Base-by-base conservation (phyloP, 2,113 vertebrate species). In the Edolisoma coerulescens region DNA sequence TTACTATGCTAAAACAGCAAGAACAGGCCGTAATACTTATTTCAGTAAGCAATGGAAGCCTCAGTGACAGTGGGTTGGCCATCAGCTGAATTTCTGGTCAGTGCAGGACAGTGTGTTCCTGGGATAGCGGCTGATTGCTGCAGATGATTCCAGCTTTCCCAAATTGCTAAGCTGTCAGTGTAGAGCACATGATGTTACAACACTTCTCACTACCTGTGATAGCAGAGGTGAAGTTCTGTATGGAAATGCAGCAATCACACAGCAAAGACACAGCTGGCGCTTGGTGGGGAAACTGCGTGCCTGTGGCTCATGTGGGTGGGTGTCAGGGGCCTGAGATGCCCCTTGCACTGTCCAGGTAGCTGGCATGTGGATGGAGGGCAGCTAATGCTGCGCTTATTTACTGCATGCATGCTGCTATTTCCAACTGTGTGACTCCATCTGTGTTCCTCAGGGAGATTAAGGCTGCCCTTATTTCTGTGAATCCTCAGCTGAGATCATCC, bases 401-500 rank as follows among this genome's bases (percentile, higher is more conserved):
- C 75, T 60, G 71, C 75, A 19, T 64, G 41, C 11, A 6, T 23
- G 14, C 67, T 93, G 85, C 94, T 97, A 92, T 93, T 95, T 93
- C 67, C 63, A 95, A 42, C 90, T 19, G 21, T 47, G 33, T 89
- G 87, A 94, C 77, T 94, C 75, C 0, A 0, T 11, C 57, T 60
- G 30, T 80, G 63, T 11, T 88, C 75, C 82, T 92, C 45, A 41
- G 47, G 52, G 68, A 88, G 71, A 96, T 96, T 93, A 96, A 90
- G 35, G 30, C 56, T 93, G 64, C 41, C 27, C 60, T 88, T 92
- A 54, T 76, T 93, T 86, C 82, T 85, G 45, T 0, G 32, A 92
- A 89, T 87, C 76, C 83, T 86, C 87, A 67, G 56, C 68, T 94
- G 91, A 96, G 68, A 63, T 92, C 89, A 95, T 92, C 50, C 2